Base-by-base conservation (phyloP, 2,797 vertebrate genomes). In the Botia almorhae region DNA sequence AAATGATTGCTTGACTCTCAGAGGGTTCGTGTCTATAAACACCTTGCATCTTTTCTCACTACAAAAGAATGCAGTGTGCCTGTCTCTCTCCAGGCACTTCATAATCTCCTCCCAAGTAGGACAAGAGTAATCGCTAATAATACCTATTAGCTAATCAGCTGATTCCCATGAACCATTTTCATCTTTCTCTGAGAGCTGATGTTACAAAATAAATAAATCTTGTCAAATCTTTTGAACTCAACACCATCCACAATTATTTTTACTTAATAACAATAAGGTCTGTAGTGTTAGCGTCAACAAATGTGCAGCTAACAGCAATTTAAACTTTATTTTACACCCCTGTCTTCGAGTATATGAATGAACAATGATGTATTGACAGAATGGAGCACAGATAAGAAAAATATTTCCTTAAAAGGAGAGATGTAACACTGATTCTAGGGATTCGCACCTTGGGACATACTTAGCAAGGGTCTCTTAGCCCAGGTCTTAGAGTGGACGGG, bases 1-100 rank as follows among this genome's bases (percentile, higher is more conserved):
- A 86, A 88, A 87, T 91, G 83, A 89, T 89, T 76, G 72, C 83
- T 80, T 78, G 83, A 53, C 60, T 53, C 88, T 84, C 26, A 63
- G 23, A 86, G 81, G n/a, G 8, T 81, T 85, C 85, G 43, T 29
- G 83, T 83, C 12, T 82, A 17, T 81, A 87, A 89, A 81, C 68
- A 77, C 17, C 81, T 81, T 69, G 8, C 70, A 39, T 67, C 74
- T 76, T 29, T 26, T 17, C 85, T 89, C 89, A 87, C 64, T 51
- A 58, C 55, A 58, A 74, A 88, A 88, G 90, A 90, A 91, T 89
- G 53, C 43, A 46, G 68, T 23, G n/a, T 1, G 75, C 81, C 78
- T 48, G 78, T 77, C 81, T 80, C 74, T 80, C 81, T 73, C 81
- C 73, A 46, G 65, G 50, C 65, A 79, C 78, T 48, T 13, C 0